Evolutionary conservation across 1,140 invertebrate genomes (phyloP).

Genomic region (Scylla paramamosain): DNA sequence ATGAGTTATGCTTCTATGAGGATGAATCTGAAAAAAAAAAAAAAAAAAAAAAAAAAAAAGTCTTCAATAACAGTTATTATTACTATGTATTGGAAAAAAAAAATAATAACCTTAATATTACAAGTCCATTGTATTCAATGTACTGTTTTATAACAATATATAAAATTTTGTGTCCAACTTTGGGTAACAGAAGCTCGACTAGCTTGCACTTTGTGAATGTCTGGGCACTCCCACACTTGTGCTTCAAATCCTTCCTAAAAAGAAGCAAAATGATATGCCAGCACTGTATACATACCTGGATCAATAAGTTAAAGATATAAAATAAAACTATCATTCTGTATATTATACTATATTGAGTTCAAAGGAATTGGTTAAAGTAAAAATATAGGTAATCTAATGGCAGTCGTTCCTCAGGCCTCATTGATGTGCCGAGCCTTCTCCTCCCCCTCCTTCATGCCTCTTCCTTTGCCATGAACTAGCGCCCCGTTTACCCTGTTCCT

Average conservation of each 20-base stretch:
- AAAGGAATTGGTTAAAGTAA: slow-evolving; percentile 28
- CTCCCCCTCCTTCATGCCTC: background rate
- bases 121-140: background rate
- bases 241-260: slow-evolving; percentile 37
- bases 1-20: background rate
- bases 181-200: slow-evolving; percentile 69
- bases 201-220: slow-evolving; percentile 57
- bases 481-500: background rate
- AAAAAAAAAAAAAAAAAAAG: background rate
- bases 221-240: slow-evolving; percentile 39
- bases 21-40: background rate
- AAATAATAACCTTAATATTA: background rate
- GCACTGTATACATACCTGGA: slow-evolving; percentile 39
- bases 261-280: background rate
- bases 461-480: background rate
- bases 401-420: slow-evolving; percentile 32
- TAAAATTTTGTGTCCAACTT: slow-evolving; percentile 63
- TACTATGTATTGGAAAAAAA: background rate
- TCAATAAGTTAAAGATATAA: slow-evolving; percentile 49
- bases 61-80: background rate
- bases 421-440: background rate
- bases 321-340: slow-evolving; percentile 34
- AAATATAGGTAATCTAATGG: background rate
- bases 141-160: slow-evolving; percentile 17
- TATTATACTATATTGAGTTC: background rate